Evolutionary conservation across 2,888 invertebrate genomes (phyloP).

Genomic region (Nasonovia ribisnigri): DNA sequence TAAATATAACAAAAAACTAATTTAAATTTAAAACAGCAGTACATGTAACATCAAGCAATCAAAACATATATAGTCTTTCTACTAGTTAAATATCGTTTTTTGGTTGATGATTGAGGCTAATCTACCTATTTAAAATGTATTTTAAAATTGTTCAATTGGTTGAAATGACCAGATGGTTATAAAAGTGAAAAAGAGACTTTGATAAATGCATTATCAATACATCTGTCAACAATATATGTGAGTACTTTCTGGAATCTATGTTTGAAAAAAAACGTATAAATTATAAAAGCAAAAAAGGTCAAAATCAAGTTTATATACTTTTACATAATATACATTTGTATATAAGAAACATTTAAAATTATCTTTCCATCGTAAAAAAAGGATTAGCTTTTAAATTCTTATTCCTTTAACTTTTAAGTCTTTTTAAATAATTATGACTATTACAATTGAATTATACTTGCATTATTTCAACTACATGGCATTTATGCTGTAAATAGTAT

Average conservation of each 20-base stretch:
- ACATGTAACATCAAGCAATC: neutral
- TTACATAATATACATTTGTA: too few relatives aligned
- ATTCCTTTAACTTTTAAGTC: neutral
- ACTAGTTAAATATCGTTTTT: neutral
- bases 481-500: neutral
- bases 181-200: neutral
- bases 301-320: too few relatives aligned
- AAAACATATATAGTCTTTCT: neutral
- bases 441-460: neutral
- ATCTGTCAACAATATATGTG: neutral
- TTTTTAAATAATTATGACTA: neutral
- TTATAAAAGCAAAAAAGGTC: too few relatives aligned
- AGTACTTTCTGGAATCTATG: neutral
- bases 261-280: too few relatives aligned
- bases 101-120: neutral
- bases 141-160: neutral
- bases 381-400: neutral
- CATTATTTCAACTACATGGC: neutral
- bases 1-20: neutral
- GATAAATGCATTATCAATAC: neutral
- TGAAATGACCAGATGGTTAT: neutral
- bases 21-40: neutral
- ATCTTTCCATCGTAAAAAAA: too few relatives aligned
- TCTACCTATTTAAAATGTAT: neutral
- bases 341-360: too few relatives aligned